These are phyloP conservation scores for Zaprionus inermis DNA, from an alignment of 1,140 invertebrate genomes.

Conservation along the genomic window DNA sequence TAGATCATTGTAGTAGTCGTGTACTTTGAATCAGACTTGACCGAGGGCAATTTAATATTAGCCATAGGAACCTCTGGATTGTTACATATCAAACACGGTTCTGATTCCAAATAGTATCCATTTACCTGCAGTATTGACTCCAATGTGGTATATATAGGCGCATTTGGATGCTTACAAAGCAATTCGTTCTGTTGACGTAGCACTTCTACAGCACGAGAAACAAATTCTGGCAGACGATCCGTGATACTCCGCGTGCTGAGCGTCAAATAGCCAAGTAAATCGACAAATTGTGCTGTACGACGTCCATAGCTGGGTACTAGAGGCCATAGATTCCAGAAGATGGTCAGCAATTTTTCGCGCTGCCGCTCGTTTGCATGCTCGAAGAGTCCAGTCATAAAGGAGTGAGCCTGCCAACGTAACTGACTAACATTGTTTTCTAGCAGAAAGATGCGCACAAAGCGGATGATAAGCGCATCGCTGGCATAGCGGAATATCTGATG, in stretches of 20 bases:
- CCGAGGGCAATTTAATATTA: slow-evolving; percentile 95
- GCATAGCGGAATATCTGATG: slow-evolving; percentile 90
- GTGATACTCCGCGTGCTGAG: slow-evolving; percentile 87
- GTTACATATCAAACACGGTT: slow-evolving; percentile 98
- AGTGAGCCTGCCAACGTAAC: slow-evolving; percentile 98
- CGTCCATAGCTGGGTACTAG: slow-evolving; percentile 94
- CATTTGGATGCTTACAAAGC: slow-evolving; percentile 96
- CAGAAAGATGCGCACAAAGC: slow-evolving; percentile 95
- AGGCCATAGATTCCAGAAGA: slow-evolving; percentile 97
- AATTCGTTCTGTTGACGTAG: slow-evolving; percentile 94
- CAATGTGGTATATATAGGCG: slow-evolving; percentile 95
- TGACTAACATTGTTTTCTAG: slow-evolving; percentile 96
- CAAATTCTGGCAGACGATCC: slow-evolving; percentile 89
- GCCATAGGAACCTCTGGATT: slow-evolving; percentile 97
- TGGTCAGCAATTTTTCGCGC: slow-evolving; percentile 91
- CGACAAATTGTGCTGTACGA: slow-evolving; percentile 98
- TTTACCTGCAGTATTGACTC: slow-evolving; percentile 97
- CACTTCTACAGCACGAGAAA: slow-evolving; percentile 93
- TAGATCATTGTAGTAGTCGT: slow-evolving; percentile 99
- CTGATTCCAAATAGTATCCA: slow-evolving; percentile 98
- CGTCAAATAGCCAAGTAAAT: slow-evolving; percentile 96
- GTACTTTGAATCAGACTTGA: slow-evolving; percentile 98
- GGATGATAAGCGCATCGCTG: slow-evolving; percentile 87
- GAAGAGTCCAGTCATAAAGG: slow-evolving; percentile 92
- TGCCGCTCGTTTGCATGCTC: slow-evolving; percentile 92